Percentiles rank a stretch among this genome's conserved stretches.
Evolutionary conservation across 2,888 invertebrate genomes (phyloP).

Genomic region (Leuctra nigra): DNA sequence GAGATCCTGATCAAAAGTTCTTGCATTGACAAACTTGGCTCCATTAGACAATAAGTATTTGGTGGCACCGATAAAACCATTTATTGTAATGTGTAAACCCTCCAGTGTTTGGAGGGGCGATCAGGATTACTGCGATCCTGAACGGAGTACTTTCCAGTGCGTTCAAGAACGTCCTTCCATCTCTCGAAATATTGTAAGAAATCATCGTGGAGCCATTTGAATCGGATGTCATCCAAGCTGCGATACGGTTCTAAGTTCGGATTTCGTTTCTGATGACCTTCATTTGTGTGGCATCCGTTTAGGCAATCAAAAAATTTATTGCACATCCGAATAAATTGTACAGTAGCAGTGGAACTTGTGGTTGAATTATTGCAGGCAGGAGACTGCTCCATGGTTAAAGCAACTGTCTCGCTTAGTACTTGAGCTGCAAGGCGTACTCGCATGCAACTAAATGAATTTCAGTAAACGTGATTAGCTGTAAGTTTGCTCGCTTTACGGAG

Average conservation of each 20-base stretch:
- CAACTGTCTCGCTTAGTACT: constrained; percentile 5
- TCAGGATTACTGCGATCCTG: neutral
- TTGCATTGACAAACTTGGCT: too few relatives aligned
- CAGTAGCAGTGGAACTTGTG: neutral
- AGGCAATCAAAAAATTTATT: too few relatives aligned
- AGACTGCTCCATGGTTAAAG: constrained; percentile 2
- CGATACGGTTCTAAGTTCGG: neutral
- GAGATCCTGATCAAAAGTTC: too few relatives aligned
- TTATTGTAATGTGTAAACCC: neutral
- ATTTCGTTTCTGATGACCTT: too few relatives aligned
- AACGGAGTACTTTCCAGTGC: neutral
- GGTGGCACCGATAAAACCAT: constrained; percentile 5
- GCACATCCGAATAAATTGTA: too few relatives aligned
- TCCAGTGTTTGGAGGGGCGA: constrained; percentile 1
- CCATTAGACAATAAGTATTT: neutral
- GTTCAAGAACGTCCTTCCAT: neutral
- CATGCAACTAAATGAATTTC: neutral
- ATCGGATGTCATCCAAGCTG: neutral
- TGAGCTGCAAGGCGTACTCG: neutral
- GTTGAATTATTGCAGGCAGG: neutral
- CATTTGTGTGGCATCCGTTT: too few relatives aligned
- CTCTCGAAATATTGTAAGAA: neutral
- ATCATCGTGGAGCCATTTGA: neutral
- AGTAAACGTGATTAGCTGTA: too few relatives aligned
- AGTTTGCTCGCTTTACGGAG: too few relatives aligned